Percentiles rank a stretch among this genome's conserved stretches.
These are phyloP conservation scores for Cyprinodon brontotheroides DNA, from an alignment of 2,113 vertebrate species.

Conservation along the genomic window DNA sequence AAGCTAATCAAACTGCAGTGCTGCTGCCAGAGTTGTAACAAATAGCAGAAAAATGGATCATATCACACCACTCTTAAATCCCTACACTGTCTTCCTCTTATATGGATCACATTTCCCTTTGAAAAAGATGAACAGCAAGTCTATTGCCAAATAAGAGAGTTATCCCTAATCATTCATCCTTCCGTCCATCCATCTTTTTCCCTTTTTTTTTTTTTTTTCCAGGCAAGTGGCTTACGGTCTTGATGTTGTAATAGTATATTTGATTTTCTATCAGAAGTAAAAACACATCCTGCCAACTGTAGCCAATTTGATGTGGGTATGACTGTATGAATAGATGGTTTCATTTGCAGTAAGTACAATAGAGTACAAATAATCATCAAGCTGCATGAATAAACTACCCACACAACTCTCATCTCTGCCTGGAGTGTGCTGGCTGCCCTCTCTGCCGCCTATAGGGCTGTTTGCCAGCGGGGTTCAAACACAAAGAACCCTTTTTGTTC, in stretches of 20 bases:
- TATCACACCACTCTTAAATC: no score
- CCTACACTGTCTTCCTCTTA: no score
- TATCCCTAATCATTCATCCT: not conserved
- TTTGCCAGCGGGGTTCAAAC: slow-evolving; percentile 29
- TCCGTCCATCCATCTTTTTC: not conserved
- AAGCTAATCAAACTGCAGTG: no score
- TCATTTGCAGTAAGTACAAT: slow-evolving; percentile 55
- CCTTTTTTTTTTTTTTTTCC: no score
- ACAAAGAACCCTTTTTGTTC: not conserved
- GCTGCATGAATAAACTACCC: slow-evolving; percentile 56
- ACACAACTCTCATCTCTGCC: slow-evolving; percentile 35
- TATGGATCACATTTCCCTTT: no score
- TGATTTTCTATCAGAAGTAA: slow-evolving; percentile 20
- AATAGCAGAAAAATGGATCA: no score
- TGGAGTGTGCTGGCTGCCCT: slow-evolving; percentile 22
- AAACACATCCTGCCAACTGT: slow-evolving; percentile 9
- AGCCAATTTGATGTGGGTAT: slow-evolving; percentile 50
- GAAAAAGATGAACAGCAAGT: no score
- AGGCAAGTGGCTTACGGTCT: slow-evolving; percentile 1
- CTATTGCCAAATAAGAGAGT: no score
- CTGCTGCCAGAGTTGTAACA: no score
- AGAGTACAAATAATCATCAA: slow-evolving; percentile 58
- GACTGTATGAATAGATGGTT: slow-evolving; percentile 54
- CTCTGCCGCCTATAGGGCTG: slow-evolving; percentile 12
- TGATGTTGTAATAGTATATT: slow-evolving; percentile 17